A percentile compares a stretch with the other conserved stretches of the same genome.
These are phyloP conservation scores for Drosophila imparisetae DNA, from an alignment of 2,888 invertebrate genomes.

Conservation along the genomic window DNA sequence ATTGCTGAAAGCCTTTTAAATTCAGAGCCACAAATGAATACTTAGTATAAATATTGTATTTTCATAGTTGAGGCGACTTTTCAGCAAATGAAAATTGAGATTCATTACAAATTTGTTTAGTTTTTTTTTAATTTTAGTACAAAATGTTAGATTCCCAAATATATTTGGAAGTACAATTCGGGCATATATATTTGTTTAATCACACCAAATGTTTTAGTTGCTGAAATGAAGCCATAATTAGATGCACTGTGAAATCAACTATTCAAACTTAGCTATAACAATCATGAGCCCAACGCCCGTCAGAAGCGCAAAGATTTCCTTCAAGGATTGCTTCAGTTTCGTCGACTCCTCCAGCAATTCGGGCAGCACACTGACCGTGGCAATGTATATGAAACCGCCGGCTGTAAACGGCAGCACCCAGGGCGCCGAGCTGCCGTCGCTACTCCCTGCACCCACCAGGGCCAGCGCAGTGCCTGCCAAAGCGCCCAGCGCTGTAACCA, in stretches of 20 bases:
- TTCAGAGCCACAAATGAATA: not conserved
- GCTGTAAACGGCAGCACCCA: conserved; percentile 99
- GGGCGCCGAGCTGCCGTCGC: conserved; percentile 87
- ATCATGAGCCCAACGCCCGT: conserved; percentile 98
- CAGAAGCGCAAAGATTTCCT: conserved; percentile 95
- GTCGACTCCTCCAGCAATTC: conserved; percentile 96
- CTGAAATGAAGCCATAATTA: not conserved
- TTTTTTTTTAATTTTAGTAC: not conserved
- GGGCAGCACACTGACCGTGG: conserved; percentile 99
- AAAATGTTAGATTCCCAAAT: conserved; percentile 8
- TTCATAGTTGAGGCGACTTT: not conserved
- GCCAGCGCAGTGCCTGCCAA: conserved; percentile 96
- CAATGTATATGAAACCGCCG: conserved; percentile 99
- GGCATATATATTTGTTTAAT: conserved; percentile 4
- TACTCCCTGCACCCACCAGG: conserved; percentile 90
- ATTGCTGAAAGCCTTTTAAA: not conserved
- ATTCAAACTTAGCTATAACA: conserved; percentile 90
- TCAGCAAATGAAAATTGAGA: not conserved
- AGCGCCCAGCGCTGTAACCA: conserved; percentile 97
- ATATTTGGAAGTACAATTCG: conserved; percentile 16
- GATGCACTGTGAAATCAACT: conserved; percentile 30
- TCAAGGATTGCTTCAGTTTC: conserved; percentile 94
- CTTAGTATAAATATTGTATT: not conserved
- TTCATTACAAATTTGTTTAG: not conserved
- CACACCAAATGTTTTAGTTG: conserved; percentile 6